Conservation (phyloP, 2,797 vertebrate species). For the Chaunax sp. region DNA sequence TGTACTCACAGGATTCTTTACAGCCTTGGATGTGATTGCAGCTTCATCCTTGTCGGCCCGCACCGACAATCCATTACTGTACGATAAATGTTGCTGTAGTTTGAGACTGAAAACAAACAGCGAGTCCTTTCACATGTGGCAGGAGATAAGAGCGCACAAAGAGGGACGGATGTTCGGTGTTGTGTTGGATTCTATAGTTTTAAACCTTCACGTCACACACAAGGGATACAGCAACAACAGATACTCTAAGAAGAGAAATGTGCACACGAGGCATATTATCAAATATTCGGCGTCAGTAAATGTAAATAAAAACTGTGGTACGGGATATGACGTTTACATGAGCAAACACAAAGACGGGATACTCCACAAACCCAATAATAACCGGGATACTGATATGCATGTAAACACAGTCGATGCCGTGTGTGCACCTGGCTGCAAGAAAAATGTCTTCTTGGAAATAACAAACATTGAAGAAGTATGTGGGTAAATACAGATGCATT, state of each 20-base stretch:
- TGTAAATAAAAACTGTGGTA: too few relatives aligned
- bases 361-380: too few relatives aligned
- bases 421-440: too few relatives aligned
- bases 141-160: constrained; percentile 9
- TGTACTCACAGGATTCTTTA: constrained; percentile 10
- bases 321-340: too few relatives aligned
- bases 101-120: constrained; percentile 18
- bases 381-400: too few relatives aligned
- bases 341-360: too few relatives aligned
- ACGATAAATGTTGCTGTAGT: constrained; percentile 6
- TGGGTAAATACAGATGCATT: not conserved
- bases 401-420: too few relatives aligned
- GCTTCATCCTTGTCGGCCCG: constrained; percentile 14
- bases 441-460: too few relatives aligned
- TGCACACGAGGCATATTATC: not conserved
- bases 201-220: not conserved
- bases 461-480: too few relatives aligned
- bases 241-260: not conserved
- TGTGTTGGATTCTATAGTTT: not conserved
- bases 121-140: not conserved
- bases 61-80: constrained; percentile 21
- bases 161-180: not conserved
- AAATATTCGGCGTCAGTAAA: not conserved
- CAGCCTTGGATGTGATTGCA: constrained; percentile 7
- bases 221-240: not conserved